Evolutionary conservation across 2,797 vertebrate genomes (phyloP), one percentile per base, ranked within the genome.

Genomic region (Lutjanus argentimaculatus): DNA sequence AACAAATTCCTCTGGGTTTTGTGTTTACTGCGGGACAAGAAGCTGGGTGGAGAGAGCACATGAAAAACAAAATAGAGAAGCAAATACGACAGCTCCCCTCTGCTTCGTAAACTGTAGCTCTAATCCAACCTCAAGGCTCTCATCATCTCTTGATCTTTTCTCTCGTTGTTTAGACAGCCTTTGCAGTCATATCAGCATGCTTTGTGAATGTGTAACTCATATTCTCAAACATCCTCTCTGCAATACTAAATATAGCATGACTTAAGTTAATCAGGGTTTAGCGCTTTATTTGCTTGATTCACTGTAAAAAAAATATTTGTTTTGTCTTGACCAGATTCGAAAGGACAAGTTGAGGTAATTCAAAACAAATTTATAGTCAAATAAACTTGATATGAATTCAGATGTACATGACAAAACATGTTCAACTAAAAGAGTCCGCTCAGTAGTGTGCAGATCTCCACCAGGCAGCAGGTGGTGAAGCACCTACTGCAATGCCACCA

Each of bases 1-100:
- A 0, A 4, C 19, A 48, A 42, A 72, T n/a, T 72, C 40, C 48
- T 75, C 46, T 55, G 15, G 68, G 77, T 43, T 68, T 72, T 53
- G 25, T 68, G 64, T 68, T 86, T 62, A 64, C 30, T 51, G 10
- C 56, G 56, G 74, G 66, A 67, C 48, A 53, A 65, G 69, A 17
- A 30, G 22, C 46, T 17, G 61, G 12, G 6, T 13, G 7, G 14
- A 36, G 12, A 40, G 45, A 49, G 49, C 52, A 75, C 48, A 65
- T 43, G 0, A 57, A 71, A 77, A 70, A 51, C 15, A 13, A 57
- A 67, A 45, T 3, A 45, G 19, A 57, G n/a, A 53, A 8, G 46
- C 7, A 67, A 42, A 43, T 2, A 59, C 0, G 0, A 43, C 17
- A 48, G 36, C 59, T 68, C 8, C 13, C 1, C 5, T 75, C 36